A percentile compares a stretch with the other conserved stretches of the same genome.
Conservation (phyloP, 2,113 vertebrate species). For the Ptilonorhynchus violaceus region DNA sequence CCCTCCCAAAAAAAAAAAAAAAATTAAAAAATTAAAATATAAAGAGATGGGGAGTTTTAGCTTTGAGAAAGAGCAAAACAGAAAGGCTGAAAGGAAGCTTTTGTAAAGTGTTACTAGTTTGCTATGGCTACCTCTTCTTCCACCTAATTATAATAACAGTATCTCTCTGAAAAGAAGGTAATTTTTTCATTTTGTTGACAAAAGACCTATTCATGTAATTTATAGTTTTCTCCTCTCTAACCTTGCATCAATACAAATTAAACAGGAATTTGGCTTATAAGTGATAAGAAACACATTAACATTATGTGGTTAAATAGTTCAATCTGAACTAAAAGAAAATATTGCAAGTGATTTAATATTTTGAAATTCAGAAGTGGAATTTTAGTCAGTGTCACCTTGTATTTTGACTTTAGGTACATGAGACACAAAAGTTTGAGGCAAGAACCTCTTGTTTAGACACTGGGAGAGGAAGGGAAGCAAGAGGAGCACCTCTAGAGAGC, state of each 20-base stretch:
- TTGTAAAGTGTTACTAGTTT: background rate
- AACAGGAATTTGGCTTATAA: background rate
- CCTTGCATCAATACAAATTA: background rate
- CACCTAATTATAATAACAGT: background rate
- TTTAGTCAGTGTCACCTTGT: background rate
- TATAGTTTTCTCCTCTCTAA: background rate
- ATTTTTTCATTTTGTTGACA: background rate
- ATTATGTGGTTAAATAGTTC: background rate
- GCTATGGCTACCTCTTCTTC: background rate
- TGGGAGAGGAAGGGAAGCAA: background rate
- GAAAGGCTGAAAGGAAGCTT: background rate
- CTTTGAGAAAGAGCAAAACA: background rate
- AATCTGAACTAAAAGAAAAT: background rate
- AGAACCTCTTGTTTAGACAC: background rate
- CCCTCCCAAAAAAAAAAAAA: background rate
- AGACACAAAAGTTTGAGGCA: background rate
- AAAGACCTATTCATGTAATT: background rate
- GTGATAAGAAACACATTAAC: background rate
- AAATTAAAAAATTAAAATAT: background rate
- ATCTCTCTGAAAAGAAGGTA: background rate
- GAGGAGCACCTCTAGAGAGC: background rate
- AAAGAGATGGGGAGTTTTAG: background rate
- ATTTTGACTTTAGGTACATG: background rate
- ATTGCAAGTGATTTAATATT: background rate
- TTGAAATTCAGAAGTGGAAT: background rate